Evolutionary conservation across 2,797 vertebrate species (phyloP), one percentile per base, ranked within the genome.

Genomic region (Carduelis carduelis): DNA sequence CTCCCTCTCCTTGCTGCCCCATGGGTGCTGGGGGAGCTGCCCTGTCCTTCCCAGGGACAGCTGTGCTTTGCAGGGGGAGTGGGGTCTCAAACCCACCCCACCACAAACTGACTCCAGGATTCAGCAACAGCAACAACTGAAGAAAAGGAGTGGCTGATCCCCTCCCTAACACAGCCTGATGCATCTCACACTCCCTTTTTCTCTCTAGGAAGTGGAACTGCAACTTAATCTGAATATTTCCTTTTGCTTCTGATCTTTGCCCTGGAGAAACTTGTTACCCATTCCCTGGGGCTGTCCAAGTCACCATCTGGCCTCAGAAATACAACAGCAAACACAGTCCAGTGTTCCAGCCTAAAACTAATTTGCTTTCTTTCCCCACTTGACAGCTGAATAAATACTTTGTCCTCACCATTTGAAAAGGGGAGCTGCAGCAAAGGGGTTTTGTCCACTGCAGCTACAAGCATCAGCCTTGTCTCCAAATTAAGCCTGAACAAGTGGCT

Each of bases 311-410:
- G 94, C 79, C 80, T 78, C 80, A 90, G 56, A 94, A 84, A 50
- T 79, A 81, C 83, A 90, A 91, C 77, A 70, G 80, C 80, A 94
- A 89, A 91, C 76, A 71, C 44, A 76, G 77, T 14, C 41, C 85
- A 89, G 65, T 52, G 27, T 93, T 95, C 79, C 80, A 95, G 89
- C 80, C 84, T 95, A 93, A 97, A 95, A 90, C 87, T 95, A 96
- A 96, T 96, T 95, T 96, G 93, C 91, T 94, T 97, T 95, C 91
- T 96, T 96, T 96, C 70, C 77, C 89, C 66, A 87, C 94, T 96
- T 96, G 94, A 96, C 96, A 96, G 95, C 94, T 97, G 96, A 97
- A 97, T 95, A 96, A 97, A 96, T 95, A 96, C 89, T 94, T 95
- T 90, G 89, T 96, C 92, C 74, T 94, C 72, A 80, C 59, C 59